Base-by-base conservation (phyloP, 2,113 vertebrate species). In the Zosterops hypoxanthus region DNA sequence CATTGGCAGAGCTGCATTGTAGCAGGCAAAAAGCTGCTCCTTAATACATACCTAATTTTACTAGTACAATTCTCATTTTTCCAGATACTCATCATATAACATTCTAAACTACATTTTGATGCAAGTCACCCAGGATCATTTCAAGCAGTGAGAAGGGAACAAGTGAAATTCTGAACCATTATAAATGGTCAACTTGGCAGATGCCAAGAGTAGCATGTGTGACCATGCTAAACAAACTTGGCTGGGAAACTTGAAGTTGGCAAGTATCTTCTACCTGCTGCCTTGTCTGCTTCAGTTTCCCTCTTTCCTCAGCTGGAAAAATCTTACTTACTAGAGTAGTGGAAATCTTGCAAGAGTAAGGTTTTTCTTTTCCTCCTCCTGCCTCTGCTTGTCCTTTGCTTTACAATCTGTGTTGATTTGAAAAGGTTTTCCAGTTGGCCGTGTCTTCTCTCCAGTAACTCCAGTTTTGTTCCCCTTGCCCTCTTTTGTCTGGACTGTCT, bases 221-320 rank as follows among this genome's bases (percentile, higher is more conserved):
- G 53, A 44, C 88, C 66, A 60, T 34, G 73, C 71, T 86, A 94
- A 96, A 81, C 52, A 95, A 93, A 93, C 73, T 86, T 96, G 90
- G 90, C 90, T 69, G 31, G 49, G 25, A 90, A 75, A 61, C 77
- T 57, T 84, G 59, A 83, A 77, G 78, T 3, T 96, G 94, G 95
- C 93, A 96, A 93, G 25, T 14, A 56, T 75, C 57, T 92, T 78
- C 88, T 91, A 90, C 92, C 92, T 93, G 86, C 95, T 94, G 92
- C 88, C 82, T 82, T 95, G 69, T 84, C 72, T 95, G 88, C 86
- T 95, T 90, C 77, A 83, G 76, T 82, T 92, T 92, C 57, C 46
- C 61, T 90, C 69, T 66, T 83, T 88, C 36, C 80, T 95, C 90
- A 93, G 93, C 92, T 93, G 90, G 90, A 90, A 96, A 93, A 81